Evolutionary conservation across 2,113 vertebrate species (phyloP).

Genomic region (Chascanopsetta lugubris): DNA sequence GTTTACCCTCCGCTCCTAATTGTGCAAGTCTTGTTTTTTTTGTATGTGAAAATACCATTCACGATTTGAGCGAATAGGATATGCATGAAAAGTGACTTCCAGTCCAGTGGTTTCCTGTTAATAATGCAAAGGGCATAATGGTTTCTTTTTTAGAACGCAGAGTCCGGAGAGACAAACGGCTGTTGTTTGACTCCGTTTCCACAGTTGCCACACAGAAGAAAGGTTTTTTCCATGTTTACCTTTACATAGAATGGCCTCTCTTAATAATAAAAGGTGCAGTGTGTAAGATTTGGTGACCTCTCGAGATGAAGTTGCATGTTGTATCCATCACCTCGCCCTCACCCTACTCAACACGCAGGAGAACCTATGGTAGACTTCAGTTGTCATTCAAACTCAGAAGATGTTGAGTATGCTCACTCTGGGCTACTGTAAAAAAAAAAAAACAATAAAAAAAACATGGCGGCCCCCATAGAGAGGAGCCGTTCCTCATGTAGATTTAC

Average conservation of each 20-base stretch:
- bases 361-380: too few relatives aligned
- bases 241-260: slow-evolving; percentile 56
- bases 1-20: background rate
- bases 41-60: background rate
- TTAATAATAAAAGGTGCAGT: background rate
- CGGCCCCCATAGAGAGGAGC: too few relatives aligned
- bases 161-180: slow-evolving; percentile 4
- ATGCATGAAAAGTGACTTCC: background rate
- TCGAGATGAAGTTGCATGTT: too few relatives aligned
- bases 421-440: too few relatives aligned
- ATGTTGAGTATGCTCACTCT: too few relatives aligned
- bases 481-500: too few relatives aligned
- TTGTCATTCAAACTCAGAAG: too few relatives aligned
- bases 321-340: too few relatives aligned
- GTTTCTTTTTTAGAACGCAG: background rate
- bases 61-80: background rate
- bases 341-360: too few relatives aligned
- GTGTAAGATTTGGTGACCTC: too few relatives aligned
- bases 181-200: slow-evolving; percentile 30
- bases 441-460: too few relatives aligned
- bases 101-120: background rate
- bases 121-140: slow-evolving; percentile 8
- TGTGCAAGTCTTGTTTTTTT: background rate
- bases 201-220: slow-evolving; percentile 17
- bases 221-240: slow-evolving; percentile 30